Percentiles rank a stretch among this genome's conserved stretches.
Evolutionary conservation across 2,113 vertebrate species (phyloP).

Genomic region (Trogon melanurus): DNA sequence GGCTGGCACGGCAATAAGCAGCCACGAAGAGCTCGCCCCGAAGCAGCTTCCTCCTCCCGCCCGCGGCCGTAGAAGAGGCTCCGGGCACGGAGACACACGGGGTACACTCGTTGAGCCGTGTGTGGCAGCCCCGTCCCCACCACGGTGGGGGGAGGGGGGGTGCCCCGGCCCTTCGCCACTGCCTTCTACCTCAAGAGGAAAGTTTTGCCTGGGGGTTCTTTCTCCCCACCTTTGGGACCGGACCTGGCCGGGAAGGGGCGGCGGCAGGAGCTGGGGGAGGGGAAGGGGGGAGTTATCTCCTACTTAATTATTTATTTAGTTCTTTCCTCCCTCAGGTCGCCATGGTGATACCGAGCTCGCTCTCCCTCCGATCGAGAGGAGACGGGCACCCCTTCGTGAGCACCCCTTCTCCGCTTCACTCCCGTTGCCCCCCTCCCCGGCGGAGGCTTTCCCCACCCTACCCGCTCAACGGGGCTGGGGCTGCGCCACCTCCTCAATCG

Average conservation of each 20-base stretch:
- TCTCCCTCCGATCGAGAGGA: constrained; percentile 69
- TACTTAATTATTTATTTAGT: constrained; percentile 64
- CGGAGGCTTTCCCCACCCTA: not conserved
- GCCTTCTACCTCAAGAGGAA: not conserved
- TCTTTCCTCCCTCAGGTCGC: constrained; percentile 75
- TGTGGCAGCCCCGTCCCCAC: not conserved
- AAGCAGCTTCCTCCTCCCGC: not conserved
- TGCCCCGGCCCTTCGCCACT: not conserved
- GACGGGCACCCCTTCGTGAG: constrained; percentile 71
- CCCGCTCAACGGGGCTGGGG: not conserved
- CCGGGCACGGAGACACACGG: not conserved
- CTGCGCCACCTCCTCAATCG: not conserved
- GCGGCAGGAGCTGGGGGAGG: not conserved
- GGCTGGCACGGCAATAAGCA: not conserved
- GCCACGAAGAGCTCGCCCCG: not conserved
- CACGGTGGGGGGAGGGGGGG: no score
- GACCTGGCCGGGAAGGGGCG: not conserved
- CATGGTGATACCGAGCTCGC: constrained; percentile 83
- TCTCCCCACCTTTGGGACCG: not conserved
- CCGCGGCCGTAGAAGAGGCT: not conserved
- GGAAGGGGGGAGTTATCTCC: not conserved
- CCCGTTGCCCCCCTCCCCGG: not conserved
- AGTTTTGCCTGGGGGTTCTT: not conserved
- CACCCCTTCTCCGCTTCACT: not conserved
- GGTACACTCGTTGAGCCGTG: not conserved